Evolutionary conservation across 2,113 vertebrate genomes (phyloP).

Genomic region (Alethe diademata): DNA sequence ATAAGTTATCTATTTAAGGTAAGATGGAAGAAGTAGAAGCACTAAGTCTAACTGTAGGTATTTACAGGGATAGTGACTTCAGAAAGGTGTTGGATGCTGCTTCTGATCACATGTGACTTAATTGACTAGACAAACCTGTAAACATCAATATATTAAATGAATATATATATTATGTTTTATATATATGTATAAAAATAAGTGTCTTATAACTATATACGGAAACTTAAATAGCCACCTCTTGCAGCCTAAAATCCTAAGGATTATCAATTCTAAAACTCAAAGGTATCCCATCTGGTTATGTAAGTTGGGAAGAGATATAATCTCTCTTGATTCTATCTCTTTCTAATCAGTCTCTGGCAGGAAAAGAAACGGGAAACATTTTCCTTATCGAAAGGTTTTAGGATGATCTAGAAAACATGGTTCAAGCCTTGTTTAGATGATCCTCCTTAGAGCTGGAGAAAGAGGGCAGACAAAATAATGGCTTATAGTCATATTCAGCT

Average conservation of each 20-base stretch:
- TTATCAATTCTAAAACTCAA: background rate
- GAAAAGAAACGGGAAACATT: background rate
- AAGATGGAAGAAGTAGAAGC: background rate
- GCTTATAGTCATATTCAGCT: background rate
- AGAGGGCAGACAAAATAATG: background rate
- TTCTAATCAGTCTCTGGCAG: background rate
- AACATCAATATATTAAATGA: background rate
- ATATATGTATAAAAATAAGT: background rate
- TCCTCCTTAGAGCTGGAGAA: background rate
- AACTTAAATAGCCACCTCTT: background rate
- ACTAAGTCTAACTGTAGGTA: background rate
- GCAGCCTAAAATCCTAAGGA: background rate
- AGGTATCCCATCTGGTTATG: background rate
- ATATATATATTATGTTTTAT: background rate
- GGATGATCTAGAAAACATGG: background rate
- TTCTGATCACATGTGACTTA: background rate
- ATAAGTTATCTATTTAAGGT: background rate
- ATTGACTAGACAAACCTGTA: background rate
- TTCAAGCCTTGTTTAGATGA: background rate
- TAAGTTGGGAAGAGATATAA: background rate
- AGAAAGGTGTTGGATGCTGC: background rate
- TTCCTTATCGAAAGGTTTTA: background rate
- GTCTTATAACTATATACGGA: background rate
- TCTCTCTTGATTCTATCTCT: background rate
- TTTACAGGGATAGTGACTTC: background rate